A percentile compares a stretch with the other conserved stretches of the same genome.
Evolutionary conservation across 2,797 vertebrate species (phyloP).

Genomic region (Gallinago solitaria): DNA sequence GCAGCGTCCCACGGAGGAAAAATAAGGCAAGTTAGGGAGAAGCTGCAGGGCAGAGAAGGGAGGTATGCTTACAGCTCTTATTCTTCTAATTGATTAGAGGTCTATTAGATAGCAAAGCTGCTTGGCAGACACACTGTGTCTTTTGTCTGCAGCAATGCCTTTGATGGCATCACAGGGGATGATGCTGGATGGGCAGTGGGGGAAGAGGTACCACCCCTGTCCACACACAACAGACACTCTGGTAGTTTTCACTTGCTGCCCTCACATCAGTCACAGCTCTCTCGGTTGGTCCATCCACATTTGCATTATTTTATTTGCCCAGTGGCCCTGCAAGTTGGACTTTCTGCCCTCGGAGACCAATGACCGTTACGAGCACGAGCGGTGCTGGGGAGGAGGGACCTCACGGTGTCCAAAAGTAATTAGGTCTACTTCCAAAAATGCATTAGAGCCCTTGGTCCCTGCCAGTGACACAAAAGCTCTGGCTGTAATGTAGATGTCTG

Average conservation of each 20-base stretch:
- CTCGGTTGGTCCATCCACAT: rapidly evolving
- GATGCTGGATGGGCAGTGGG: not conserved
- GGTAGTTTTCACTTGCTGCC: not conserved
- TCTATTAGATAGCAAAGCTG: not conserved
- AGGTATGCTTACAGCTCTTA: not conserved
- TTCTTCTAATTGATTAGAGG: not conserved
- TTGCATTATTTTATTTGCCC: not conserved
- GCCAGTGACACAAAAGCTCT: not conserved
- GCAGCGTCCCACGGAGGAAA: not conserved
- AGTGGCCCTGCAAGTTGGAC: not conserved
- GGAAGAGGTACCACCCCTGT: not conserved
- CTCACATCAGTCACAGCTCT: not conserved
- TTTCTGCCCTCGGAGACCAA: not conserved
- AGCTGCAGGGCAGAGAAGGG: not conserved
- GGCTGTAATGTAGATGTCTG: not conserved
- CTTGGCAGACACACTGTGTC: not conserved
- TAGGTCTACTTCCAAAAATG: not conserved
- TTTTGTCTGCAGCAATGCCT: not conserved
- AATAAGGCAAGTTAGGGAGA: not conserved
- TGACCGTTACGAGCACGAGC: rapidly evolving
- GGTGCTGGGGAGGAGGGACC: not conserved
- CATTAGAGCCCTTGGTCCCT: not conserved
- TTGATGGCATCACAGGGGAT: not conserved
- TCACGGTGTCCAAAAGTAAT: not conserved
- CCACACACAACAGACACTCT: rapidly evolving